Evolutionary conservation across 2,888 invertebrate species (phyloP), one percentile per base, ranked within the genome.

Genomic region (Suillia variegata): DNA sequence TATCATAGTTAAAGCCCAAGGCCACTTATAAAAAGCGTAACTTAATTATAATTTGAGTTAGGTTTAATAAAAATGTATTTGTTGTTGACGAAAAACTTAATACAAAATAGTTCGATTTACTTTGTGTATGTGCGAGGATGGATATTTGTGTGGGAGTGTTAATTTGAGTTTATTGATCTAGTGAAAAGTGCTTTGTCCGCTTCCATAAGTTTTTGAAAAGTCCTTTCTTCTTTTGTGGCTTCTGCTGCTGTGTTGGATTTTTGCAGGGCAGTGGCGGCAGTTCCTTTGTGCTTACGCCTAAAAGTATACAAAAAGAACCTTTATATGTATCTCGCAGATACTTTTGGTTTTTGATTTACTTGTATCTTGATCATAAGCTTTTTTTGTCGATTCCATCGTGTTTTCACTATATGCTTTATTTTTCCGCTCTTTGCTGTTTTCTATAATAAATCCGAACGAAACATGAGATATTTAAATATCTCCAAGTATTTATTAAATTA

Each of bases 161-260:
- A 24, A n/a, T 17, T 18, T 48, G 4, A 18, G 24, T 26, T 66
- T 92, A 92, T 83, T 93, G 92, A 83, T 93, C 93, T 82, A 93
- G 84, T 66, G 93, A 93, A 80, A 93, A 91, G 79, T 93, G 92
- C 68, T 92, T 89, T 69, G 93, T 93, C 75, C 91, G 88, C 83
- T 93, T 93, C 93, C 93, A 94, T 71, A 93, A 88, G 80, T 88
- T 92, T 83, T 92, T 91, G 85, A 94, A 94, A 82, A 94, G 93
- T 67, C 93, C 92, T 83, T 91, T 92, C 81, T 93, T 92, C 83
- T 92, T 93, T 68, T 91, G 90, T 58, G 79, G 71, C 63, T 79
- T 80, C 55, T 22, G 55, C n/a, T n/a, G n/a, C n/a, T n/a, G n/a
- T n/a, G n/a, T n/a, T n/a, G n/a, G 26, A 20, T 38, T 22, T 18